Conservation (phyloP, 2,797 vertebrate species). For the Chrysolophus pictus region DNA sequence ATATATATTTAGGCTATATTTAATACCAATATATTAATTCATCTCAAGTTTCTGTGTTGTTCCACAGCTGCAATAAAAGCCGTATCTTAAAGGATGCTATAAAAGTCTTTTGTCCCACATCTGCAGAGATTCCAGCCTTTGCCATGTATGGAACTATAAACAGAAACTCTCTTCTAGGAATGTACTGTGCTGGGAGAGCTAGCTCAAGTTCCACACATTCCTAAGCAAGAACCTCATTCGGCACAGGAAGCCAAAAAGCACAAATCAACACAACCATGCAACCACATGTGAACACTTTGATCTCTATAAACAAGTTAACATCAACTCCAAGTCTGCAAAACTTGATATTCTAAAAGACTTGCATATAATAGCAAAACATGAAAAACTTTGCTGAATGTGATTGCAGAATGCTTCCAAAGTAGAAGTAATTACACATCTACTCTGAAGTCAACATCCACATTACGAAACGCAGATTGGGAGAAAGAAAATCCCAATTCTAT, state of each 20-base stretch:
- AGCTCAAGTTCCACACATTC: conserved; percentile 63
- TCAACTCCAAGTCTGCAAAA: neutral
- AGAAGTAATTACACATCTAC: neutral
- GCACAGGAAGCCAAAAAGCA: conserved; percentile 53
- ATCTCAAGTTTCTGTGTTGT: neutral
- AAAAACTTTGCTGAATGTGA: neutral
- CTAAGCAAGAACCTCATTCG: conserved; percentile 49
- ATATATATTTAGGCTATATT: neutral
- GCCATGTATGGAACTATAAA: conserved; percentile 66
- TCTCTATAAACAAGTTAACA: conserved; percentile 37
- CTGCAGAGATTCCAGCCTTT: neutral
- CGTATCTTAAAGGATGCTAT: neutral
- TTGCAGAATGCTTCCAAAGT: neutral
- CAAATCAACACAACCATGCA: conserved; percentile 13
- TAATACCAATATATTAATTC: neutral
- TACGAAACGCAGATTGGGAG: neutral
- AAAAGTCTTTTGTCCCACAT: conserved; percentile 28
- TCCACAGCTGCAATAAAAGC: neutral
- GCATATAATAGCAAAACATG: neutral
- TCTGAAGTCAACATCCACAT: neutral
- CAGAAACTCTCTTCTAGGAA: conserved; percentile 67
- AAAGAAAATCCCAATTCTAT: neutral
- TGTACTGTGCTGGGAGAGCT: neutral
- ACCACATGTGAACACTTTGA: conserved; percentile 32
- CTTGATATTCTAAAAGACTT: neutral